These are phyloP conservation scores for Nannoperca australis DNA, from an alignment of 2,797 vertebrate species.

Conservation along the genomic window DNA sequence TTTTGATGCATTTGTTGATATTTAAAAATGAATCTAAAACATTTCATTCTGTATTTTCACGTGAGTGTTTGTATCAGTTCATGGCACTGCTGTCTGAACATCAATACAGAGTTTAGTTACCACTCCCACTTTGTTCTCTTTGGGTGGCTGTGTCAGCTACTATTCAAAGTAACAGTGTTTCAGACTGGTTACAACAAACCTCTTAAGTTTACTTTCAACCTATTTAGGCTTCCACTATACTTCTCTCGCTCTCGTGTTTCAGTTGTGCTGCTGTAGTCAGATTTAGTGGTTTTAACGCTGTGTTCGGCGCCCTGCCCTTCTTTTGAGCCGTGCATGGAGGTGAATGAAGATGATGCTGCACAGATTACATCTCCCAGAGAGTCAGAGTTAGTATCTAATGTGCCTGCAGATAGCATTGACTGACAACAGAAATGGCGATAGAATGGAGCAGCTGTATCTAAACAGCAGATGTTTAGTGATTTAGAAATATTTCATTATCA, in stretches of 20 bases:
- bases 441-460: conserved; percentile 8
- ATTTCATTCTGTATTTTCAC: neutral
- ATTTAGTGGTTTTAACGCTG: conserved; percentile 15
- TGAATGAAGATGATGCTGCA: conserved; percentile 47
- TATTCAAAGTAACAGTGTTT: conserved; percentile 24
- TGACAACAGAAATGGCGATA: conserved; percentile 37
- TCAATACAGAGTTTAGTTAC: conserved; percentile 7
- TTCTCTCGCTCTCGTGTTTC: conserved; percentile 24
- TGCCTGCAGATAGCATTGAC: conserved; percentile 39
- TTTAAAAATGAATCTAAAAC: neutral
- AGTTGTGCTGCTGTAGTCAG: conserved; percentile 21
- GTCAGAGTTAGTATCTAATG: conserved; percentile 54
- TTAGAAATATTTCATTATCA: conserved; percentile 1
- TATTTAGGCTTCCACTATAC: conserved; percentile 29
- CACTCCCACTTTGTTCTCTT: conserved; percentile 21
- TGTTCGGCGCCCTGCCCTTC: conserved; percentile 7
- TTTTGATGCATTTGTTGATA: neutral
- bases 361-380: conserved; percentile 52
- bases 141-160: conserved; percentile 23
- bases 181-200: conserved; percentile 20
- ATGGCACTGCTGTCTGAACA: neutral
- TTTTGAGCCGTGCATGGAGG: neutral
- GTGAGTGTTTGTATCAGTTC: neutral
- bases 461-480: conserved; percentile 18
- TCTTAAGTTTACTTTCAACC: conserved; percentile 49